A percentile compares a stretch with the other conserved stretches of the same genome.
phyloP scores from a whole-genome alignment of 2,113 vertebrate genomes.

The Lutjanus erythropterus region DNA sequence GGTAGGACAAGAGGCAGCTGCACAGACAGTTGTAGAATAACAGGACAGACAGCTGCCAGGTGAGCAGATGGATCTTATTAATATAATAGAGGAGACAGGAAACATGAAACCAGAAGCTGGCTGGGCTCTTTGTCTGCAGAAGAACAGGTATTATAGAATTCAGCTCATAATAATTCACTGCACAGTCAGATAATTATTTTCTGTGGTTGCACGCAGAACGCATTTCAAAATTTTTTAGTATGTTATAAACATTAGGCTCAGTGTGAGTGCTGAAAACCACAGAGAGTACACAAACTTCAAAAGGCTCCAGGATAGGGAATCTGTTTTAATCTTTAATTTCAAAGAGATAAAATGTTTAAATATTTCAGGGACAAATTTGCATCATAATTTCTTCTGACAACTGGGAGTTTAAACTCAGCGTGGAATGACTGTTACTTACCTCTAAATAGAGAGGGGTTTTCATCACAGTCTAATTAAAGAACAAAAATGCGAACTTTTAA shows the following conservation, averaged over 20 bases:
- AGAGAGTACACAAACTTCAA: conserved; percentile 58
- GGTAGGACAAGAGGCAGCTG: conserved; percentile 27
- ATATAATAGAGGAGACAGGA: conserved; percentile 64
- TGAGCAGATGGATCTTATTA: conserved; percentile 74
- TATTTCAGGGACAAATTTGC: conserved; percentile 59
- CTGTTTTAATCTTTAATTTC: conserved; percentile 65
- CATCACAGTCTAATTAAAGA: conserved; percentile 41
- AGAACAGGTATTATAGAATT: conserved; percentile 57
- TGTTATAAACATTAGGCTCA: conserved; percentile 34
- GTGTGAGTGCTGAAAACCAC: conserved; percentile 36
- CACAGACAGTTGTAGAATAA: conserved; percentile 41
- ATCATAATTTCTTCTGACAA: conserved; percentile 52
- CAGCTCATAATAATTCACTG: conserved; percentile 40
- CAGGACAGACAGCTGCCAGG: conserved; percentile 61
- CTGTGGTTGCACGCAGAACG: conserved; percentile 23
- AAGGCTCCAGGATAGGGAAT: conserved; percentile 48
- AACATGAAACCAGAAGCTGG: conserved; percentile 75
- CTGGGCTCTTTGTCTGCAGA: conserved; percentile 63
- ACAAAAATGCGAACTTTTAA: conserved; percentile 32
- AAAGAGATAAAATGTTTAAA: conserved; percentile 59
- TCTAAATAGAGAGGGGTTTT: conserved; percentile 44
- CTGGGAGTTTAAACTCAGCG: conserved; percentile 41
- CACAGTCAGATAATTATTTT: conserved; percentile 37
- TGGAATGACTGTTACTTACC: conserved; percentile 35
- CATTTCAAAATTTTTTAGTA: conserved; percentile 33